Conservation (phyloP, 2,888 invertebrate species). For the Drosophila formosana region DNA sequence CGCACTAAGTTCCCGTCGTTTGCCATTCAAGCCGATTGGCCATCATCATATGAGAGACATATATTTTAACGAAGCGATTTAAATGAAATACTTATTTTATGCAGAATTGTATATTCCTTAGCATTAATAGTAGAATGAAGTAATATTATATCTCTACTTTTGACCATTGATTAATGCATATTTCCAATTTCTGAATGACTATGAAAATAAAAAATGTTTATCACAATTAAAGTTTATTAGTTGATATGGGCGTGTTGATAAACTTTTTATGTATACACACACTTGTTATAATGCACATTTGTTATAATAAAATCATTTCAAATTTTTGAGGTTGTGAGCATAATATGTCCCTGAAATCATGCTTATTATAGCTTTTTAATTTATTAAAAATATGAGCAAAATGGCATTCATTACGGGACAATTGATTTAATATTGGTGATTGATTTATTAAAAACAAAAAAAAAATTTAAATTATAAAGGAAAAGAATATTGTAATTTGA, state of each 20-base stretch:
- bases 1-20: constrained; percentile 83
- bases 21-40: constrained; percentile 85
- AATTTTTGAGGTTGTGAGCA: too few species aligned
- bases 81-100: neutral
- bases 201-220: neutral
- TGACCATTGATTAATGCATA: neutral
- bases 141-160: neutral
- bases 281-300: too few species aligned
- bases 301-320: too few species aligned
- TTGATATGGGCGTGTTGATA: neutral
- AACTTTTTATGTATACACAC: neutral
- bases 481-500: too few species aligned
- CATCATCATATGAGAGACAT: constrained; percentile 85
- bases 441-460: too few species aligned
- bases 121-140: neutral
- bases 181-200: neutral
- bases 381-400: too few species aligned
- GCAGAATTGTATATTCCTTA: neutral
- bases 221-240: neutral
- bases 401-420: too few species aligned
- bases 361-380: too few species aligned
- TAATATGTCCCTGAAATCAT: too few species aligned
- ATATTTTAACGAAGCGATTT: constrained; percentile 11
- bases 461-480: too few species aligned
- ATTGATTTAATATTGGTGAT: too few species aligned